These are phyloP conservation scores for Ctenicera cuprea DNA, from an alignment of 2,888 invertebrate species.

Conservation along the genomic window DNA sequence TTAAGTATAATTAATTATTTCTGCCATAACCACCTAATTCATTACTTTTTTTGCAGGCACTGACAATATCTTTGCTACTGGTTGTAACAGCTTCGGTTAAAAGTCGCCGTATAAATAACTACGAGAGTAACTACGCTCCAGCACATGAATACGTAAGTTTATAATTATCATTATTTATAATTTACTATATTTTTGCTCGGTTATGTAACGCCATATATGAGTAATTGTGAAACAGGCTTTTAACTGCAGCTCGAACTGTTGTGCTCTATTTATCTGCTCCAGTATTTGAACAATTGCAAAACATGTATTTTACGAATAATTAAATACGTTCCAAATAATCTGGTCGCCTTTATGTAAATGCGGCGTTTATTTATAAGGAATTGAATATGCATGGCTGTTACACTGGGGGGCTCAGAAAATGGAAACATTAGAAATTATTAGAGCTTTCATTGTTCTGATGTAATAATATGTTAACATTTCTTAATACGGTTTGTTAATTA, in stretches of 20 bases:
- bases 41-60: constrained; percentile 22
- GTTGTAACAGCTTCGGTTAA: constrained; percentile 47
- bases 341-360: constrained; percentile 24
- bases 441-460: constrained; percentile 7
- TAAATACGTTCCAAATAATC: constrained; percentile 33
- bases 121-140: constrained; percentile 59
- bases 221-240: constrained; percentile 31
- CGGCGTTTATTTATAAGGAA: constrained; percentile 3
- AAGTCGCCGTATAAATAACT: constrained; percentile 47
- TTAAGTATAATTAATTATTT: constrained; percentile 1
- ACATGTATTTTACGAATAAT: constrained; percentile 26
- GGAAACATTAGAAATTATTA: background rate
- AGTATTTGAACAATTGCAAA: constrained; percentile 39
- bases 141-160: constrained; percentile 61
- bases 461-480: constrained; percentile 2
- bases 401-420: background rate
- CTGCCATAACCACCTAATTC: constrained; percentile 1
- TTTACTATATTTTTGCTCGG: constrained; percentile 11
- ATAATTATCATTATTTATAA: constrained; percentile 31
- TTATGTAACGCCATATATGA: constrained; percentile 25
- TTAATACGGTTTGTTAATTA: background rate
- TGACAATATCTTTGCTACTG: constrained; percentile 44
- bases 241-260: constrained; percentile 17
- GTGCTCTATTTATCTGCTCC: constrained; percentile 40
- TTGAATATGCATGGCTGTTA: background rate